A percentile compares a stretch with the other conserved stretches of the same genome.
These are phyloP conservation scores for Scelioninae gen. 1 DNA, from an alignment of 2,888 invertebrate species.

Conservation along the genomic window DNA sequence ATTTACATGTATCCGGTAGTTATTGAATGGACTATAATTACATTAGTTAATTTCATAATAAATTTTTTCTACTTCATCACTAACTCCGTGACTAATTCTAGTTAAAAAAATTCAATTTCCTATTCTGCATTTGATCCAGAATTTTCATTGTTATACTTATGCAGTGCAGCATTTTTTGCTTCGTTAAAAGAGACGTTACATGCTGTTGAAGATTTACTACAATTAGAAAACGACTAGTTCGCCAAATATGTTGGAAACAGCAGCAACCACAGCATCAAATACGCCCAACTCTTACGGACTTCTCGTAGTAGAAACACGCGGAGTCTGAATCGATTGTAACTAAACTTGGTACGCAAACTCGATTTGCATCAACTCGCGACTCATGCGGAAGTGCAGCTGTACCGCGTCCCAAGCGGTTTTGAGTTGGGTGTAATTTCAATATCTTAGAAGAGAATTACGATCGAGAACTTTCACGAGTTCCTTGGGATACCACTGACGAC, in stretches of 20 bases:
- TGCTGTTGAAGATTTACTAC: slow-evolving; percentile 31
- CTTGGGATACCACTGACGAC: slow-evolving; percentile 44
- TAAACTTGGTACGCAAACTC: slow-evolving; percentile 73
- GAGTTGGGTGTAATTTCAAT: slow-evolving; percentile 73
- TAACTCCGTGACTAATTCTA: too few relatives aligned
- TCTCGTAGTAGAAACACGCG: slow-evolving; percentile 60
- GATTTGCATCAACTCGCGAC: slow-evolving; percentile 75
- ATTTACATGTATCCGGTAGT: too few relatives aligned
- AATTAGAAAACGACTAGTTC: slow-evolving; percentile 32
- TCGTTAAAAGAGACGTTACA: too few relatives aligned
- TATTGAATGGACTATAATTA: too few relatives aligned
- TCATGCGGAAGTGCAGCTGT: slow-evolving; percentile 62
- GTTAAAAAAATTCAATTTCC: too few relatives aligned
- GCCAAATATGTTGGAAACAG: slow-evolving; percentile 44
- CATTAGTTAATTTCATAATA: too few relatives aligned
- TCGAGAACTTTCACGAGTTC: slow-evolving; percentile 42
- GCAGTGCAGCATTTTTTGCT: too few relatives aligned
- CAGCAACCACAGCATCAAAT: slow-evolving; percentile 52
- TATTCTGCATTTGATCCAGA: too few relatives aligned
- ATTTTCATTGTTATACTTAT: too few relatives aligned
- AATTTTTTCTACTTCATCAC: too few relatives aligned
- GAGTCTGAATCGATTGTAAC: slow-evolving; percentile 73
- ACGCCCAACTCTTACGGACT: slow-evolving; percentile 56
- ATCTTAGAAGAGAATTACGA: slow-evolving; percentile 72
- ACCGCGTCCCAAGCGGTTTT: slow-evolving; percentile 64